phyloP scores from a whole-genome alignment of 2,888 invertebrate genomes.

The Trilocha varians region DNA sequence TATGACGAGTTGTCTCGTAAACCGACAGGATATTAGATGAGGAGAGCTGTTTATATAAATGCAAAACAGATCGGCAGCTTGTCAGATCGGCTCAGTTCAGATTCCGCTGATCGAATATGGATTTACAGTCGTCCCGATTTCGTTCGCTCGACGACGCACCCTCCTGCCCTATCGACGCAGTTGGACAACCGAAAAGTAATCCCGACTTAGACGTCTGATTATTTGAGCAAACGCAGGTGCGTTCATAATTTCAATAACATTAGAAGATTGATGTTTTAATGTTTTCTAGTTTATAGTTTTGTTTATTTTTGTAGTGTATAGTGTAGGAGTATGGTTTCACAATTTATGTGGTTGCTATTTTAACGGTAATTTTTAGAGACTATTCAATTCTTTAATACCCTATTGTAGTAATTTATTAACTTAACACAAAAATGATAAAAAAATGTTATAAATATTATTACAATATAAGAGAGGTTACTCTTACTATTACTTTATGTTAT shows the following conservation, averaged over 20 bases:
- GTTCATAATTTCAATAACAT: not conserved
- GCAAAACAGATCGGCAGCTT: constrained; percentile 72
- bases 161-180: constrained; percentile 48
- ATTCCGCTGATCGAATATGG: constrained; percentile 70
- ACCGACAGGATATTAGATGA: constrained; percentile 48
- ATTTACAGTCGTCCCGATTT: constrained; percentile 62
- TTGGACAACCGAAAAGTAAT: constrained; percentile 69
- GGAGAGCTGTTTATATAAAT: constrained; percentile 71
- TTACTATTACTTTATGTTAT: too few species aligned
- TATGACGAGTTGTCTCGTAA: constrained; percentile 19
- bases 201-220: constrained; percentile 13
- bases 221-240: constrained; percentile 10
- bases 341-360: too few species aligned
- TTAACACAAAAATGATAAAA: too few species aligned
- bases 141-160: constrained; percentile 47
- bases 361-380: too few species aligned
- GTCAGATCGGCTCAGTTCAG: constrained; percentile 69
- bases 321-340: too few species aligned
- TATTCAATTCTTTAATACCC: too few species aligned
- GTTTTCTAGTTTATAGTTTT: too few species aligned
- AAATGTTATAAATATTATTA: too few species aligned
- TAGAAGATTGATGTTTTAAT: too few species aligned
- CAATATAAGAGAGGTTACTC: too few species aligned
- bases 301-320: too few species aligned
- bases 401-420: too few species aligned